Evolutionary conservation across 92 coral and sea anemone species (phyloP).

Genomic region (Metridium senile): DNA sequence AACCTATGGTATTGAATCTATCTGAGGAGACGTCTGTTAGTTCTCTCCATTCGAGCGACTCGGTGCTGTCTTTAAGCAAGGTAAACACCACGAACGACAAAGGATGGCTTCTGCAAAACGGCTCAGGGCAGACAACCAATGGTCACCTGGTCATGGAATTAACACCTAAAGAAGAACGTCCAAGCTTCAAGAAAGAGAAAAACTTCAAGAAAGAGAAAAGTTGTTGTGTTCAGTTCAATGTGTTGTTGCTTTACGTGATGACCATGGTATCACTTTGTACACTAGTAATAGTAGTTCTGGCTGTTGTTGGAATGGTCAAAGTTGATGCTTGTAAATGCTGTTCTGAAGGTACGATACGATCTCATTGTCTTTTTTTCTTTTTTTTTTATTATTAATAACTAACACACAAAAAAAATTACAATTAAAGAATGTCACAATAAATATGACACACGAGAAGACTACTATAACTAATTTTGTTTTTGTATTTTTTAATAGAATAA

Average conservation of each 20-base stretch:
- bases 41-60: not conserved
- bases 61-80: not conserved
- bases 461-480: no score
- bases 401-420: no score
- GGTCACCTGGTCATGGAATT: not conserved
- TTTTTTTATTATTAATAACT: no score
- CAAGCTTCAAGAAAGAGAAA: not conserved
- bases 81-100: not conserved
- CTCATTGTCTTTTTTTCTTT: no score
- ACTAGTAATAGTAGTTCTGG: not conserved
- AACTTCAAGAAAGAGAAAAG: not conserved
- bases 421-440: no score
- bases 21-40: not conserved
- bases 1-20: not conserved
- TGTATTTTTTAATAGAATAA: no score
- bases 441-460: no score
- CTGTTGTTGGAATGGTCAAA: conserved; percentile 12
- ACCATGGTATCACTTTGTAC: conserved; percentile 5
- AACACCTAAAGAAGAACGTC: not conserved
- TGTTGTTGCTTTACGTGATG: conserved; percentile 5
- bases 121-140: not conserved
- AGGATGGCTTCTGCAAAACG: not conserved
- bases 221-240: conserved; percentile 1
- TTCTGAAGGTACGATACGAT: conserved; percentile 7
- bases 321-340: conserved; percentile 17